phyloP scores from a whole-genome alignment of 2,888 invertebrate species.

The Dilophus febrilis region DNA sequence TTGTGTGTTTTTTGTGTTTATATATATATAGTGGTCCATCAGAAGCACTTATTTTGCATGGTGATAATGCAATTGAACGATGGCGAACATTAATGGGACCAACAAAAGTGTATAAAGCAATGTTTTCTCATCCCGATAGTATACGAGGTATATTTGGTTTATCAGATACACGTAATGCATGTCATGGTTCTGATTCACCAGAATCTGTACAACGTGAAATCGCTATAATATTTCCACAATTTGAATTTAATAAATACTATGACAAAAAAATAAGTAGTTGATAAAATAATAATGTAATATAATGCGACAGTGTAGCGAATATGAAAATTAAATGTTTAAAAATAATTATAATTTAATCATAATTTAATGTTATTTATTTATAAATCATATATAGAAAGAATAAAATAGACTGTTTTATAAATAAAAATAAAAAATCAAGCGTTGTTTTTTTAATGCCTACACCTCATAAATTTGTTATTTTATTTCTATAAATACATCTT shows the following conservation, averaged over 20 bases:
- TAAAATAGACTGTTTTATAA: too few relatives aligned
- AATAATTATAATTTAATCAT: too few relatives aligned
- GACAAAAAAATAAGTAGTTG: too few relatives aligned
- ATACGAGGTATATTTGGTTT: conserved; percentile 74
- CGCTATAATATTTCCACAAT: conserved; percentile 69
- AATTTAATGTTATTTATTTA: too few relatives aligned
- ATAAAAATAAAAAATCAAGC: too few relatives aligned
- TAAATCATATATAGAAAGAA: too few relatives aligned
- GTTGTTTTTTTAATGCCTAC: too few relatives aligned
- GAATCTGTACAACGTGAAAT: conserved; percentile 63
- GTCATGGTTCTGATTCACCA: conserved; percentile 74
- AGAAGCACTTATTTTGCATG: conserved; percentile 60
- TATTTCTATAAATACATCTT: too few relatives aligned
- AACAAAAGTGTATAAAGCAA: conserved; percentile 69
- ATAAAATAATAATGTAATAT: too few relatives aligned
- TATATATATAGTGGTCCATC: conserved; percentile 58
- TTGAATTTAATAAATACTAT: conserved; percentile 23
- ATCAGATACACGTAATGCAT: conserved; percentile 86
- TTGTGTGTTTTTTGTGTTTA: conserved; percentile 5
- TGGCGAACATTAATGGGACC: conserved; percentile 83
- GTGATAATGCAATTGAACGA: conserved; percentile 52
- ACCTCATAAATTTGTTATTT: too few relatives aligned
- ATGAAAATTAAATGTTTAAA: too few relatives aligned
- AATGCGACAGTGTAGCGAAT: too few relatives aligned
- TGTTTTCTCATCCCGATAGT: conserved; percentile 57